Evolutionary conservation across 2,113 vertebrate genomes (phyloP), one percentile per base, ranked within the genome.

Genomic region (Hoplias malabaricus): DNA sequence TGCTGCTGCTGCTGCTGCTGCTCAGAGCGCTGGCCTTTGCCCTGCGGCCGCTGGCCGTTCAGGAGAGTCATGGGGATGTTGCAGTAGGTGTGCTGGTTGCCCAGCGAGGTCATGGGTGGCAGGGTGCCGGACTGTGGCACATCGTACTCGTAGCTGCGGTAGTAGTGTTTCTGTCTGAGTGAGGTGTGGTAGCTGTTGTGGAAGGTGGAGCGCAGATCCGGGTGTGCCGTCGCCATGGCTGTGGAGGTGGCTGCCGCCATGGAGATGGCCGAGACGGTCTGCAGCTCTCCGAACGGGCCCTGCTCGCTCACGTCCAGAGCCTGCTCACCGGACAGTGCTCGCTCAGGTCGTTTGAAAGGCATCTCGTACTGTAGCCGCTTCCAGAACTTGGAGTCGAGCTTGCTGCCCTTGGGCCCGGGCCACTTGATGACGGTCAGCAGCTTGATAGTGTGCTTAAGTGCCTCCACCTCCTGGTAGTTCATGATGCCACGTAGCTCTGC

Each of bases 11-110:
- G n/a, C n/a, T 97, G 70, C 36, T 72, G 80, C 95, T 80, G 95
- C 91, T 84, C 93, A 94, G 21, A 2, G 10, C 93, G 92, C 93
- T 96, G 96, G 91, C 54, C 68, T 62, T 70, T 62, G 67, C 92
- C 93, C 89, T 94, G 96, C 0, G 92, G 93, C 82, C 95, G 90
- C 93, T 99, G 97, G 78, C 97, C 97, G 0, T 99, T 99, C 89
- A 98, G 93, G 77, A 99, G 95, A 84, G 95, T 98, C 96, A 99
- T 98, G 86, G 98, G 98, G 95, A 99, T 98, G 95, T 99, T 99
- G 94, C 97, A 99, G 93, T 99, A 99, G 91, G 96, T 98, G 92
- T 98, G 98, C 92, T 97, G 96, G 93, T 93, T 95, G 88, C 96
- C 95, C 89, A 98, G 93, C 74, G 96, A 90, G 86, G 95, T 92